A percentile compares a stretch with the other conserved stretches of the same genome.
phyloP scores from a whole-genome alignment of 2,113 vertebrate genomes.

The Pithys albifrons region DNA sequence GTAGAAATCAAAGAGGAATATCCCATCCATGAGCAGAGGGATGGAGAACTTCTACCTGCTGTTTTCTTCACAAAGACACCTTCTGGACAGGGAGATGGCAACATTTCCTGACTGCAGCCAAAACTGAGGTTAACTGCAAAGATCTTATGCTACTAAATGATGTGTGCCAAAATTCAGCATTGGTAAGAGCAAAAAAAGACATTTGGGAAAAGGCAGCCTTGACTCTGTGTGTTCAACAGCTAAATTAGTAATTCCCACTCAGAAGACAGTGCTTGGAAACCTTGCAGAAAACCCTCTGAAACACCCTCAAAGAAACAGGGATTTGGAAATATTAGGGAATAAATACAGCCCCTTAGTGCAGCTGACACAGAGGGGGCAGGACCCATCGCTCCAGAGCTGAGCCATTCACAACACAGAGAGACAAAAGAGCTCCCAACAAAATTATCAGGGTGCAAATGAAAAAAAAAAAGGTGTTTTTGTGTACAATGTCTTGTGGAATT shows the following conservation, averaged over 20 bases:
- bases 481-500: neutral
- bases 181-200: neutral
- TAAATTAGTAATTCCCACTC: neutral
- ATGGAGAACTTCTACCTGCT: neutral
- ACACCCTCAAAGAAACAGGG: neutral
- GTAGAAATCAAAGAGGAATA: neutral
- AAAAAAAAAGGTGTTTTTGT: neutral
- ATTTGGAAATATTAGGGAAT: neutral
- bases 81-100: neutral
- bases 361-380: too few species aligned
- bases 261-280: neutral
- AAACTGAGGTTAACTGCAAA: neutral
- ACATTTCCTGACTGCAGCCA: neutral
- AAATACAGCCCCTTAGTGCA: neutral
- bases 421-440: too few species aligned
- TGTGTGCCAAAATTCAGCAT: neutral
- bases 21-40: neutral
- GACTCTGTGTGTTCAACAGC: neutral
- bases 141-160: neutral
- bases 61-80: neutral
- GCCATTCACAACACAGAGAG: too few species aligned
- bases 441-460: too few species aligned
- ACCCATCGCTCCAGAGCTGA: too few species aligned
- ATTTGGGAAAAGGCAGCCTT: neutral
- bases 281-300: neutral